phyloP scores from a whole-genome alignment of 2,888 invertebrate species.

The Macrophya alboannulata region DNA sequence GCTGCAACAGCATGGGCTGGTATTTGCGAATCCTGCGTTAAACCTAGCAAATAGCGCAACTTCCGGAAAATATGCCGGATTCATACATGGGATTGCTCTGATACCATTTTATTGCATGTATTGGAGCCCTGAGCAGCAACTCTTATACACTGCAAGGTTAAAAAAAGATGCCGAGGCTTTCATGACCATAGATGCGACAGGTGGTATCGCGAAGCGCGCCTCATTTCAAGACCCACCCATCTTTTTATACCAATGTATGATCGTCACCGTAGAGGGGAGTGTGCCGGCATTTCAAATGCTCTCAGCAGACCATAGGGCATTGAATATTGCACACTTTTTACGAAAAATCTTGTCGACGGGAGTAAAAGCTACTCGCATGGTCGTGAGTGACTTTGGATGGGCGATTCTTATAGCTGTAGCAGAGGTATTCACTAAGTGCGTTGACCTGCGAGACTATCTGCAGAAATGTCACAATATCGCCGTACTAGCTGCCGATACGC shows the following conservation, averaged over 20 bases:
- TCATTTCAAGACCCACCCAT: conserved; percentile 53
- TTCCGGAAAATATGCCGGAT: conserved; percentile 55
- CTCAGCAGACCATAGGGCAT: conserved; percentile 47
- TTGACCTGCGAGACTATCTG: conserved; percentile 47
- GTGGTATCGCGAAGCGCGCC: conserved; percentile 49
- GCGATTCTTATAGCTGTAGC: conserved; percentile 43
- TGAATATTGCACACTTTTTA: conserved; percentile 52
- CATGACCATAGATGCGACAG: conserved; percentile 58
- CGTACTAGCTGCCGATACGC: background rate
- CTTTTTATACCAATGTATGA: conserved; percentile 58
- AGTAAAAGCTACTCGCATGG: conserved; percentile 35
- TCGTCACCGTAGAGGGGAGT: conserved; percentile 51
- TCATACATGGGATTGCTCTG: conserved; percentile 58
- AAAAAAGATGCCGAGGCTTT: conserved; percentile 50
- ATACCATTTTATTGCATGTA: conserved; percentile 57
- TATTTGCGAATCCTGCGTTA: conserved; percentile 55
- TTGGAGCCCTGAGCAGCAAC: conserved; percentile 58
- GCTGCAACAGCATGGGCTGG: conserved; percentile 55
- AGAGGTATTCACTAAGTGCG: conserved; percentile 49
- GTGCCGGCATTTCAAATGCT: conserved; percentile 56
- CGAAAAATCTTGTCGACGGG: conserved; percentile 34
- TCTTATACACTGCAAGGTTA: conserved; percentile 51
- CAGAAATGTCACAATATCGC: conserved; percentile 41
- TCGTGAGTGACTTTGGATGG: conserved; percentile 31
- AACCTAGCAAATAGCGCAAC: conserved; percentile 47